These are phyloP conservation scores for Rhadina sibilatrix DNA, from an alignment of 2,113 vertebrate genomes.

Conservation along the genomic window DNA sequence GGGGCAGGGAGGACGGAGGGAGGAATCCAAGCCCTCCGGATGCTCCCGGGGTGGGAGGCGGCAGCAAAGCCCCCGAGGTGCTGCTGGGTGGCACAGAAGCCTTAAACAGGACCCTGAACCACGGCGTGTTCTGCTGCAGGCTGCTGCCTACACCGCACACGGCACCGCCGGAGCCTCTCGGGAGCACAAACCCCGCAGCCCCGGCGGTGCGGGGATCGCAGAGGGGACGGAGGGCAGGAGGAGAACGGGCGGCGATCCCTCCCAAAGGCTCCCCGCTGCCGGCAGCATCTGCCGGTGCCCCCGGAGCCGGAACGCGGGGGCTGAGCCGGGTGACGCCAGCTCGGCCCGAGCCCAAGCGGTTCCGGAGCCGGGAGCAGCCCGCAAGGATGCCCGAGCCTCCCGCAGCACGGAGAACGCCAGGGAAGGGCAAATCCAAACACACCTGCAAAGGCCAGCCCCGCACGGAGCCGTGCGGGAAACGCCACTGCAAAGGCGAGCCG, in stretches of 20 bases:
- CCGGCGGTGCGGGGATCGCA: fast-evolving
- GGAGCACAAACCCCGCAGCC: not conserved
- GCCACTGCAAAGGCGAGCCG: not conserved
- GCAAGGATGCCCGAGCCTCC: not conserved
- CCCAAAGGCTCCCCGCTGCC: not conserved
- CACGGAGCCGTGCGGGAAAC: not conserved
- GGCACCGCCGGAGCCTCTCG: not conserved
- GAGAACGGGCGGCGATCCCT: not conserved
- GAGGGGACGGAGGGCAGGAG: not conserved
- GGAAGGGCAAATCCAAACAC: not conserved
- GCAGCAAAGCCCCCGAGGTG: not conserved
- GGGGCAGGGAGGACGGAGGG: not conserved
- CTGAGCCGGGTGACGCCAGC: not conserved
- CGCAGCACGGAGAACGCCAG: not conserved
- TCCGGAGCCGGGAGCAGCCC: not conserved
- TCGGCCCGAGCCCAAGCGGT: not conserved
- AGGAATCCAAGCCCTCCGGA: not conserved
- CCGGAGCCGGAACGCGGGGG: not conserved
- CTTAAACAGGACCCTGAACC: not conserved
- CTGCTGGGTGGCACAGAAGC: not conserved
- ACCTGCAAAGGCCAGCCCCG: not conserved
- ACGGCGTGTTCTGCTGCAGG: not conserved
- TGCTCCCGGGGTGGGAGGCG: not conserved
- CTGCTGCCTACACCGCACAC: not conserved
- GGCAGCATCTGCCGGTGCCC: not conserved